Base-by-base conservation (phyloP, 2,888 invertebrate species). In the Stenchaetothrips biformis region DNA sequence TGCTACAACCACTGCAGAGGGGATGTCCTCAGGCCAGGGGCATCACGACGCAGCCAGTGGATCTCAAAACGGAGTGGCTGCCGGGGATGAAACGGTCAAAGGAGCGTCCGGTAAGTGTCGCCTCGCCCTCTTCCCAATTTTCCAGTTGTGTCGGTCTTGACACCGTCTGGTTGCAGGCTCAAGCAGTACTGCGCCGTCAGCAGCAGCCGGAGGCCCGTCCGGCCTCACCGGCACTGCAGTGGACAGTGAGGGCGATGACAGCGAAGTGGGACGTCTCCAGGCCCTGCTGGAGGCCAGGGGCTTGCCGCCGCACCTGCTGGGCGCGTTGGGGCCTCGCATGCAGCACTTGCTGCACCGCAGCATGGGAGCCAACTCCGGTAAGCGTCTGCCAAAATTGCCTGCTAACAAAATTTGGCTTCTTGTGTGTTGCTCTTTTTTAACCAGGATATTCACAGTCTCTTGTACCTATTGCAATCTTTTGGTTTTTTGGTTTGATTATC, bases 271-370 rank as follows among this genome's bases (percentile, higher is more conserved):
- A 67, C 92, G 98, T 79, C 90, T 98, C 81, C 98, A 98, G 87
- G 98, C 98, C 47, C 88, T 98, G 84, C 89, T 98, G 80, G 98
- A 98, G 88, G 96, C 98, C 18, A 90, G 98, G 83, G 98, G 98
- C 48, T 88, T 98, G 83, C 98, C 98, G n/a, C 97, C 98, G 18
- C 98, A 98, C 86, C 90, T 99, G 82, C 96, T 99, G 85, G 97
- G 98, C 59, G 97, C 98, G 1, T 90, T 99, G 80, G 98, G 96
- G 0, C 97, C 98, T 79, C 91, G 98, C 80, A 96, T 99, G 97
- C 98, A 98, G 86, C 97, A 98, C 86, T 89, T 98, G 81, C 89
- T 98, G 82, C 97, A 98, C 86, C 91, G 98, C 83, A 97, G 96
- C 83, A 97, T 98, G 91, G 96, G 96, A 79, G 94, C 95, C 80